Evolutionary conservation across 1,140 invertebrate genomes (phyloP).

Genomic region (Steinernema feltiae): DNA sequence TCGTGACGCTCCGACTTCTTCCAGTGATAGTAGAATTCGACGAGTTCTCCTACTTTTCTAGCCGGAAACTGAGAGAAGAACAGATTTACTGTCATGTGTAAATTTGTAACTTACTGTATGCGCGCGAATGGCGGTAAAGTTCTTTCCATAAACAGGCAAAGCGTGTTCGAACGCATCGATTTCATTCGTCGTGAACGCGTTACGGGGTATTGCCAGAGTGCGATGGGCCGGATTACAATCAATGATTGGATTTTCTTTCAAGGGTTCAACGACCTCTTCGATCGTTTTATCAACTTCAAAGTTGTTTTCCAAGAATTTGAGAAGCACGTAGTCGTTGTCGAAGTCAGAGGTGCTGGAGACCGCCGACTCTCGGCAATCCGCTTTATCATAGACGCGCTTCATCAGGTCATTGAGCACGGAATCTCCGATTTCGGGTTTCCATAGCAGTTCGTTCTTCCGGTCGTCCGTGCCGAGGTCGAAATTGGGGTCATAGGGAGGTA

Average conservation of each 20-base stretch:
- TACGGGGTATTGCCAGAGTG: neutral
- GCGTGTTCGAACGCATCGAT: conserved; percentile 4
- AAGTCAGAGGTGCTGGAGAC: neutral
- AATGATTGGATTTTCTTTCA: neutral
- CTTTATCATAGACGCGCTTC: neutral
- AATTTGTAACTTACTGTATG: conserved; percentile 27
- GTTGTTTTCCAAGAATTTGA: neutral
- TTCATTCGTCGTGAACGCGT: neutral
- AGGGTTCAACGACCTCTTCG: neutral
- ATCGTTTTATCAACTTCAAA: neutral
- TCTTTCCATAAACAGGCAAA: conserved; percentile 20
- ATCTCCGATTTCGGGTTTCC: conserved; percentile 17
- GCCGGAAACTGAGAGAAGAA: conserved; percentile 21
- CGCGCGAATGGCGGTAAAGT: conserved; percentile 12
- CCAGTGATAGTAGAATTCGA: conserved; percentile 30
- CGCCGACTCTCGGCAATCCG: neutral
- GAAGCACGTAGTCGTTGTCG: neutral
- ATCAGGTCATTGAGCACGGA: conserved; percentile 25
- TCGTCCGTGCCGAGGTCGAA: conserved; percentile 16
- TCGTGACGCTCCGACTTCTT: conserved; percentile 33
- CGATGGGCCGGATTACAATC: neutral
- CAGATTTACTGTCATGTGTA: too few relatives aligned
- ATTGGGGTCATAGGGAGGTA: conserved; percentile 12
- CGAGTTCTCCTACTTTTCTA: conserved; percentile 26
- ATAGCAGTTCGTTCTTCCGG: conserved; percentile 2